Base-by-base conservation (phyloP, 2,113 vertebrate species). In the Dolichallabes microphthalmus region DNA sequence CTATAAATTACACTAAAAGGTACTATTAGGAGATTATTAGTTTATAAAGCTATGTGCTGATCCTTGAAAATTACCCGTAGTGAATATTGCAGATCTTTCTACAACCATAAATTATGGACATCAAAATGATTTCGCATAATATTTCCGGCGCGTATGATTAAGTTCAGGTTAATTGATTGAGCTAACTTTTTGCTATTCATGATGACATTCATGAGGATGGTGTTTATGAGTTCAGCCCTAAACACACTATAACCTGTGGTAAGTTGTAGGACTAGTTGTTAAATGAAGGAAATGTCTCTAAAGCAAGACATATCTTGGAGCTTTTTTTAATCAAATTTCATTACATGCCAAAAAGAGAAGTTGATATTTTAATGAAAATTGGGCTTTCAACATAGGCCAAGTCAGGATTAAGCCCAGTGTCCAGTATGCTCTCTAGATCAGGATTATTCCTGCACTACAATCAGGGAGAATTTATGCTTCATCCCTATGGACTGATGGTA, bases 1-100 rank as follows among this genome's bases (percentile, higher is more conserved):
- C 96, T 94, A 97, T 98, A 98, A 98, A 98, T 98, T 97, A 96
- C 90, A 90, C 95, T 97, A 95, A 97, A 98, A 96, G 95, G 96
- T 94, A 95, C 95, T 95, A 98, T 98, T 98, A 97, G 94, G 94
- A 90, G 91, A 95, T 95, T 94, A 96, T 97, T 98, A 97, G 97
- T 98, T 98, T 98, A 98, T 97, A 98, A 98, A 98, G 96, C 96
- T 95, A 93, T 94, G 94, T 94, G 93, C 95, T 95, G 95, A 92
- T 94, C 94, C 95, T 94, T 95, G 92, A 95, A 97, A 96, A 97
- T 96, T 95, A 94, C 95, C 93, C 92, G 92, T 88, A 82, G 91
- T 92, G 94, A 96, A 96, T 96, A 95, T 95, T 91, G 93, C 93
- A 93, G 94, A 94, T 94, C 96, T 95, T 95, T 94, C 89, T 90